phyloP scores from a whole-genome alignment of 2,797 vertebrate species.

The Pelodytes ibericus region DNA sequence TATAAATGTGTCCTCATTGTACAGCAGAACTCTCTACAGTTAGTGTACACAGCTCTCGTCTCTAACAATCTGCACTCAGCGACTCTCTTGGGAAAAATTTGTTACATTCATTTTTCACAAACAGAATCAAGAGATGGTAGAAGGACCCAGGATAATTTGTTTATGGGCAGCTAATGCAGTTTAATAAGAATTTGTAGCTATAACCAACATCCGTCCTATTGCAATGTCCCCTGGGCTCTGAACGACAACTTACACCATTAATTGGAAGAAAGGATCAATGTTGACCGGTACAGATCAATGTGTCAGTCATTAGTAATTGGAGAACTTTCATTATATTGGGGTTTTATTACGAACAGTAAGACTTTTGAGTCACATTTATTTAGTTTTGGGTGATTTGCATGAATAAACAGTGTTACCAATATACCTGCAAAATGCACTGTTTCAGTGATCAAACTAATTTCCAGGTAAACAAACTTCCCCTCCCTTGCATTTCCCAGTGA shows the following conservation, averaged over 20 bases:
- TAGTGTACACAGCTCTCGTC: neutral
- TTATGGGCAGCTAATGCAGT: slow-evolving; percentile 45
- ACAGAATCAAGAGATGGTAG: slow-evolving; percentile 37
- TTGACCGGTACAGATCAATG: slow-evolving; percentile 5
- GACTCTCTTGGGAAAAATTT: slow-evolving; percentile 10
- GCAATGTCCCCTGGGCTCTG: neutral
- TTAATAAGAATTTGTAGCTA: slow-evolving; percentile 28
- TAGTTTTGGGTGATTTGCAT: no score
- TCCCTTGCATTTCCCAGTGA: no score
- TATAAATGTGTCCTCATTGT: no score
- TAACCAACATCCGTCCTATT: slow-evolving; percentile 28
- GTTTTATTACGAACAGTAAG: no score
- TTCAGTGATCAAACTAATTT: no score
- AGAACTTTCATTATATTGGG: no score
- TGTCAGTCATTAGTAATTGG: slow-evolving; percentile 13
- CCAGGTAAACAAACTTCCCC: no score
- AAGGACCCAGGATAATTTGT: slow-evolving; percentile 18
- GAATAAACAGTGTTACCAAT: no score
- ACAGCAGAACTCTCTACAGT: neutral
- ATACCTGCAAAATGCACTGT: no score
- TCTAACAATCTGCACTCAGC: neutral
- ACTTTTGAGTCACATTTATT: no score
- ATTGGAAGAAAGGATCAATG: neutral
- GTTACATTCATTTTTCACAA: slow-evolving; percentile 43
- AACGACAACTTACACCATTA: neutral